phyloP scores from a whole-genome alignment of 2,888 invertebrate genomes.

The Sinodicranocentrus sp. region DNA sequence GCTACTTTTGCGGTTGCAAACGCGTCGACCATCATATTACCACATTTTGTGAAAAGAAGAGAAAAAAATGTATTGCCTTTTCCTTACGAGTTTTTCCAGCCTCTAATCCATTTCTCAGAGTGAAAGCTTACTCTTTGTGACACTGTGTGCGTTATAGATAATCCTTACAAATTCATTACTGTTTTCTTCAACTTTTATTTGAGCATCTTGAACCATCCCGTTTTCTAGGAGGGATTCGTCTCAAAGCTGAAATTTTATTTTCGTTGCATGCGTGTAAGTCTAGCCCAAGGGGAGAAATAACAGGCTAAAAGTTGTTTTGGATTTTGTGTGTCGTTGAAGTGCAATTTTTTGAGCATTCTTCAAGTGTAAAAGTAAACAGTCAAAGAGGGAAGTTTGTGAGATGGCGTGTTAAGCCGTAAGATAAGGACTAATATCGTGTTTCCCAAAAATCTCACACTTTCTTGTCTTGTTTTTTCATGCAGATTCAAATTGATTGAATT shows the following conservation, averaged over 20 bases:
- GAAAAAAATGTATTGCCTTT: conserved; percentile 11
- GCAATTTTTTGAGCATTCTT: conserved; percentile 37
- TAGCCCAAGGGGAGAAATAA: background rate
- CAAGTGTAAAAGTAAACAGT: conserved; percentile 49
- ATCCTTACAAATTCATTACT: conserved; percentile 51
- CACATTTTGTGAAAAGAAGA: background rate
- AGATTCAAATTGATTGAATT: conserved; percentile 18
- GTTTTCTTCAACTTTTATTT: conserved; percentile 2
- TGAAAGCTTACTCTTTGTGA: conserved; percentile 53
- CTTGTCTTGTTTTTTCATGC: conserved; percentile 18
- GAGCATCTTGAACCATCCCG: too few relatives aligned
- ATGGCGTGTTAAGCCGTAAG: background rate
- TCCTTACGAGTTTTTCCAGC: conserved; percentile 10
- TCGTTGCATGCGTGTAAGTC: background rate
- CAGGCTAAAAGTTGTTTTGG: conserved; percentile 25
- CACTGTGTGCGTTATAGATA: conserved; percentile 38
- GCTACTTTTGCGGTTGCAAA: conserved; percentile 24
- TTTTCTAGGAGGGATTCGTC: background rate
- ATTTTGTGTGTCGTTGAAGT: conserved; percentile 32
- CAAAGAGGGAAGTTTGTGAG: background rate
- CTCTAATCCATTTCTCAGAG: conserved; percentile 49
- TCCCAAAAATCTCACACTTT: background rate
- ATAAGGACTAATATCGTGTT: conserved; percentile 5
- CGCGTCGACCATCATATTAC: conserved; percentile 18
- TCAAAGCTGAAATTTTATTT: too few relatives aligned